Conservation (phyloP, 1,140 invertebrate genomes). For the Homarus americanus region DNA sequence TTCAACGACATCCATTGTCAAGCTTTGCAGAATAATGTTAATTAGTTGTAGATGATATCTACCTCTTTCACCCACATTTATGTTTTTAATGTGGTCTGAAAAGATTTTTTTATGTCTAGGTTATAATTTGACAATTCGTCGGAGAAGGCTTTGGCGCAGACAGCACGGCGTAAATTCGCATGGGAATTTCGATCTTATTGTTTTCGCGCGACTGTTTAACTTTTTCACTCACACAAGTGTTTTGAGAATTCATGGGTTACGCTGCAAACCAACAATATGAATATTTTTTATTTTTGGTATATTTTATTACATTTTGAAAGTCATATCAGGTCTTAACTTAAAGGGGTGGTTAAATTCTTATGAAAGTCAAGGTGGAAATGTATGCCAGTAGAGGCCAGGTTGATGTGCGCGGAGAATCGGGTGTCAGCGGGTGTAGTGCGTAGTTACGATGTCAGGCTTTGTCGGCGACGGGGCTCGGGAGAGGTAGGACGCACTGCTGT, state of each 20-base stretch:
- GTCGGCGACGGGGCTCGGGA: constrained; percentile 52
- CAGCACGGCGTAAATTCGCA: neutral
- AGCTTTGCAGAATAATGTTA: neutral
- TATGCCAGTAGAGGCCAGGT: neutral
- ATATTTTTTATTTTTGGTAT: neutral
- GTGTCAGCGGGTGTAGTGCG: constrained; percentile 55
- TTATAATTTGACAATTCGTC: constrained; percentile 27
- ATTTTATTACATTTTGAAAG: neutral
- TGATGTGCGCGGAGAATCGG: neutral
- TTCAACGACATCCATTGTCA: neutral
- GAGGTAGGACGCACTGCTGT: constrained; percentile 32
- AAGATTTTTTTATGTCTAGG: neutral
- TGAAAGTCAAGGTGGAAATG: neutral
- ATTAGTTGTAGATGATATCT: neutral
- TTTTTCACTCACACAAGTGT: neutral
- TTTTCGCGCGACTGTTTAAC: neutral
- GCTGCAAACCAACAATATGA: no score
- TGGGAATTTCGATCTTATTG: neutral
- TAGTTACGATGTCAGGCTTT: constrained; percentile 49
- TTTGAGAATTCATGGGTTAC: no score
- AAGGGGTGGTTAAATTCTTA: neutral
- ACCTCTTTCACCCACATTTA: neutral
- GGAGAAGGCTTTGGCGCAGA: constrained; percentile 14
- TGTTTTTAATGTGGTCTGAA: neutral
- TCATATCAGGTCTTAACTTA: neutral